Base-by-base conservation (phyloP, 2,888 invertebrate genomes). In the Dryadula phaetusa region DNA sequence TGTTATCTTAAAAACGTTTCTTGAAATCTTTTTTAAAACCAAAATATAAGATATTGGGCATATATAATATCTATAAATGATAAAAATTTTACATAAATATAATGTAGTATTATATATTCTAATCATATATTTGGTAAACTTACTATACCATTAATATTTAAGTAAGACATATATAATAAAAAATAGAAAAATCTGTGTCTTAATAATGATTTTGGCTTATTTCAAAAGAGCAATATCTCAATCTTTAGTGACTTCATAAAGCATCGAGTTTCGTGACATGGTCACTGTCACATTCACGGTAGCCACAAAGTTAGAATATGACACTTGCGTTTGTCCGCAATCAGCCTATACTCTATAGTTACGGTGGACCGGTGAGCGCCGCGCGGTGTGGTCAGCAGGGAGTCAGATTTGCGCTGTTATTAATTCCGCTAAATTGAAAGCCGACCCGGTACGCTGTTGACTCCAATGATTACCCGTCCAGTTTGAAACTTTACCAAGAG, bases 371-470 rank as follows among this genome's bases (percentile, higher is more conserved):
- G 52, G 54, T 54, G 54, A 7, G 22, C 49, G 18, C 18, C 40
- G 56, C 22, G 70, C 63, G 53, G 74, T 74, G 73, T 70, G 77
- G 75, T 72, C 75, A 72, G 70, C 67, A 65, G 67, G 73, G 75
- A 73, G 67, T 77, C 75, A 71, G 75, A 81, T 81, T 81, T 79
- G 78, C 80, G 80, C 80, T 81, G 85, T 82, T 85, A 86, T 86
- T 86, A 85, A 86, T 86, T 86, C 83, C 77, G 79, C 81, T 81
- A 76, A 86, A 87, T 84, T 85, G 86, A 84, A 87, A 86, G 83
- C 81, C 79, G 82, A 85, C 79, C 79, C 79, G 77, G 74, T 75
- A 75, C 73, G 74, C 76, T 73, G 72, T 70, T 70, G 69, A 74
- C 71, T 75, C 61, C 72, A 66, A 72, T 74, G 73, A 77, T 77